phyloP scores from a whole-genome alignment of 2,888 invertebrate species.

The Holacanthella duospinosa region DNA sequence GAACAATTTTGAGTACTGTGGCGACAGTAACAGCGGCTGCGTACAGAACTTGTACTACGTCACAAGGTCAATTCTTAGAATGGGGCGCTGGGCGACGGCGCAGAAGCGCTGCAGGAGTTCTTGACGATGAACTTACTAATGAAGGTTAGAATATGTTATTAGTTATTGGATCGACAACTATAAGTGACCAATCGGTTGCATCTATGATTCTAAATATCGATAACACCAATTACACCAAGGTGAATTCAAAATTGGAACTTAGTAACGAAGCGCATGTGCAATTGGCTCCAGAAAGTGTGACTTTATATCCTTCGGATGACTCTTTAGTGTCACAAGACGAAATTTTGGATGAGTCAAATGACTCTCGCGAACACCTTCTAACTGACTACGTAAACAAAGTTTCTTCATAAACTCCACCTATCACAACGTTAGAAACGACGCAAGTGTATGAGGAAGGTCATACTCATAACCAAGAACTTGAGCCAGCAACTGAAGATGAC shows the following conservation, averaged over 20 bases:
- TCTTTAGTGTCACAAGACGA: neutral
- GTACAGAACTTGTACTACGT: neutral
- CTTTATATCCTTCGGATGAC: neutral
- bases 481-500: too few relatives aligned
- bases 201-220: too few relatives aligned
- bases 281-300: neutral
- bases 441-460: too few relatives aligned
- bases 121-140: neutral
- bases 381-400: too few relatives aligned
- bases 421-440: too few relatives aligned
- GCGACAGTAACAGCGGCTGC: neutral
- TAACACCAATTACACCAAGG: too few relatives aligned
- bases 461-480: too few relatives aligned
- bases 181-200: too few relatives aligned
- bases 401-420: too few relatives aligned
- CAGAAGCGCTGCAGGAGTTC: neutral
- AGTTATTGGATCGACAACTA: too few relatives aligned
- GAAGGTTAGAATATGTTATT: too few relatives aligned
- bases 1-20: constrained; percentile 25
- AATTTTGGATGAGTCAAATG: neutral
- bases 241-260: neutral
- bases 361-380: neutral
- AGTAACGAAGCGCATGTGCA: too few relatives aligned
- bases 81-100: neutral
- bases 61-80: neutral